These are phyloP conservation scores for Spicauda simplicius DNA, from an alignment of 2,888 invertebrate genomes.

Conservation along the genomic window DNA sequence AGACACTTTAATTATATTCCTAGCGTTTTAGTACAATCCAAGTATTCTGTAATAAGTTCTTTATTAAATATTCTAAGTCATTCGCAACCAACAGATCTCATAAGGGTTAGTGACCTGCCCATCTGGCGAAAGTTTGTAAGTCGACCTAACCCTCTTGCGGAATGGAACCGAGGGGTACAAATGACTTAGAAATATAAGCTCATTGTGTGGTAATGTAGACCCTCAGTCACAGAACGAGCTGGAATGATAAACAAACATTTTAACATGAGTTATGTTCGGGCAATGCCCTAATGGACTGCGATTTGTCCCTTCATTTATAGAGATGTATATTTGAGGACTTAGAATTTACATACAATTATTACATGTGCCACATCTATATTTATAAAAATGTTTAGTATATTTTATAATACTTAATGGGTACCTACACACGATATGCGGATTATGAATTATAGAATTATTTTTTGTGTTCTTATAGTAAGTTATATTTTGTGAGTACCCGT, in stretches of 20 bases:
- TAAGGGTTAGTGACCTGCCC: background rate
- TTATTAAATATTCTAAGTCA: background rate
- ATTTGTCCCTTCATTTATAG: conserved; percentile 1
- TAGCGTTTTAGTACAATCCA: too few relatives aligned
- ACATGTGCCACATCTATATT: too few relatives aligned
- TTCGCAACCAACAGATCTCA: background rate
- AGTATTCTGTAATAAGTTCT: background rate
- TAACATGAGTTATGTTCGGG: background rate
- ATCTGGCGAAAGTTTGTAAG: background rate
- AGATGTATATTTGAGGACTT: background rate
- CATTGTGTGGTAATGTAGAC: background rate
- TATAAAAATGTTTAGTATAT: too few relatives aligned
- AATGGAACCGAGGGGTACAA: background rate
- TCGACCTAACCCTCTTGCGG: background rate
- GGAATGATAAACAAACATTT: conserved; percentile 3
- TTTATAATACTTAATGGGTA: too few relatives aligned
- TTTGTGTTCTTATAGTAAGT: too few relatives aligned
- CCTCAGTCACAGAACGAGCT: background rate
- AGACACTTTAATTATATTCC: too few relatives aligned
- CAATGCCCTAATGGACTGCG: background rate
- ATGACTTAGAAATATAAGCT: conserved; percentile 3
- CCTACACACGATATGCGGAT: too few relatives aligned
- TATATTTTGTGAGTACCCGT: too few relatives aligned
- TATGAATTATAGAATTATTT: too few relatives aligned
- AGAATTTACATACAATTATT: too few relatives aligned